Percentiles rank a stretch among this genome's conserved stretches.
These are phyloP conservation scores for Eugnorisma glareosa DNA, from an alignment of 2,888 invertebrate genomes.

Conservation along the genomic window DNA sequence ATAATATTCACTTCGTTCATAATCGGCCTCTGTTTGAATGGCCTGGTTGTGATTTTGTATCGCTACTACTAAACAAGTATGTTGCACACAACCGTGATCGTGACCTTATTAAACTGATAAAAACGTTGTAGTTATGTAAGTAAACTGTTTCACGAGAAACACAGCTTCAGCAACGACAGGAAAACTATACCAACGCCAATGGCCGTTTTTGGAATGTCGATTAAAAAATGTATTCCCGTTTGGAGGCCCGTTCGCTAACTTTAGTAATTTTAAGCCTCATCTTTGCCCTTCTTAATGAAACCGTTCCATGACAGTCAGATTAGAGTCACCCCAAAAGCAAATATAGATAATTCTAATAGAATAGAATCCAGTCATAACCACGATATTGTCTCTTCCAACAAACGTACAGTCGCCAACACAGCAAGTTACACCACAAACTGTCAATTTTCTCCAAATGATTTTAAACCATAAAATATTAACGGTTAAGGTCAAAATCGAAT, in stretches of 20 bases:
- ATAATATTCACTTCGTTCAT: not conserved
- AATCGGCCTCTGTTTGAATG: conserved; percentile 11
- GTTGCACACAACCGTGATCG: no score
- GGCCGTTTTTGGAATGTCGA: not conserved
- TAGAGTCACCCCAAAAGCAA: not conserved
- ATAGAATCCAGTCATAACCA: not conserved
- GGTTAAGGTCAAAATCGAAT: no score
- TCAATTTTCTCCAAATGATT: no score
- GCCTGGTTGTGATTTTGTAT: conserved; percentile 36
- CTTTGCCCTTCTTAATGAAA: not conserved
- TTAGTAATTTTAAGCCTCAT: not conserved
- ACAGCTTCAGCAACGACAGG: not conserved
- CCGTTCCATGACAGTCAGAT: not conserved
- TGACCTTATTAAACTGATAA: conserved; percentile 32
- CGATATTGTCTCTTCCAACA: not conserved
- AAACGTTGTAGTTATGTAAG: conserved; percentile 7
- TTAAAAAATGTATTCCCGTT: not conserved
- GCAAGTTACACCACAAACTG: no score
- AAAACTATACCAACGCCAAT: not conserved
- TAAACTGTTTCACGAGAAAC: not conserved
- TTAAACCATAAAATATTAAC: no score
- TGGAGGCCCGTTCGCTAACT: not conserved
- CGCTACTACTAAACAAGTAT: not conserved
- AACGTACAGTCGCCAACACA: not conserved
- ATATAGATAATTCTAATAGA: not conserved